Percentiles rank a stretch among this genome's conserved stretches.
Conservation (phyloP, 2,888 invertebrate species). For the Papilio gigon region DNA sequence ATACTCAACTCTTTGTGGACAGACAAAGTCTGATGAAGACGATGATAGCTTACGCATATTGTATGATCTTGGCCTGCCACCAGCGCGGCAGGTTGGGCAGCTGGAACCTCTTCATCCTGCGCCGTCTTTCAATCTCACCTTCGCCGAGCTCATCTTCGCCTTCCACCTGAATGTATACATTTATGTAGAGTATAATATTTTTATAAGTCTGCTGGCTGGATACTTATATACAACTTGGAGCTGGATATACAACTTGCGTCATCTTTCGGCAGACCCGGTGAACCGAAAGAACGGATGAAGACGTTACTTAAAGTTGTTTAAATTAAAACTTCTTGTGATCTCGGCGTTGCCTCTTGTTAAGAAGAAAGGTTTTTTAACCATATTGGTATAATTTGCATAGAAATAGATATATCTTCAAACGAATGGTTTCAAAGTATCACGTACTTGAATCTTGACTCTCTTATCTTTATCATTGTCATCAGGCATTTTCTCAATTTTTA, state of each 20-base stretch:
- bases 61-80: constrained; percentile 78
- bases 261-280: too few relatives aligned
- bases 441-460: constrained; percentile 70
- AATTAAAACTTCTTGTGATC: too few relatives aligned
- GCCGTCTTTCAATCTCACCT: constrained; percentile 70
- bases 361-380: too few relatives aligned
- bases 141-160: constrained; percentile 72
- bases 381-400: too few relatives aligned
- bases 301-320: too few relatives aligned
- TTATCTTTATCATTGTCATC: constrained; percentile 64
- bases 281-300: too few relatives aligned
- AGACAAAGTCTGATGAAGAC: too few relatives aligned
- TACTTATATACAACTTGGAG: too few relatives aligned
- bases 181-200: not conserved
- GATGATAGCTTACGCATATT: constrained; percentile 73
- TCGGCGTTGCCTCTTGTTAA: too few relatives aligned
- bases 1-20: too few relatives aligned
- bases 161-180: constrained; percentile 58
- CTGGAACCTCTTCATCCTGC: constrained; percentile 73
- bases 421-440: constrained; percentile 30
- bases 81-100: constrained; percentile 72
- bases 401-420: too few relatives aligned
- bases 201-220: not conserved
- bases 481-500: constrained; percentile 54
- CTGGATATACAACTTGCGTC: too few relatives aligned